Evolutionary conservation across 2,888 invertebrate genomes (phyloP).

Genomic region (Dioctria linearis): DNA sequence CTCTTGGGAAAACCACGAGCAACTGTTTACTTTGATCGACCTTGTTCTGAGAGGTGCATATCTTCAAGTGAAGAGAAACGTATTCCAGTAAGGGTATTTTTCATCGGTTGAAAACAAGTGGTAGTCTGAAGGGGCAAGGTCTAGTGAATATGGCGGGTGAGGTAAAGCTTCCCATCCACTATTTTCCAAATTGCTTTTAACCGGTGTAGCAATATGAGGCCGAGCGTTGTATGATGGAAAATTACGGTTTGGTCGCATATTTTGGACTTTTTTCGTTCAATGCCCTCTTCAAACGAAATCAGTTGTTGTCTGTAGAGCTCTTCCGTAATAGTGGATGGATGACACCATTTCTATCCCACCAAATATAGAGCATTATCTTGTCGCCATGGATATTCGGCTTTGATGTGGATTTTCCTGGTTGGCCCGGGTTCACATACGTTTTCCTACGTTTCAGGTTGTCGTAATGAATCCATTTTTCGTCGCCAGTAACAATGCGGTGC

Average conservation of each 20-base stretch:
- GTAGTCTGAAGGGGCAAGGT: background rate
- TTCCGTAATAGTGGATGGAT: background rate
- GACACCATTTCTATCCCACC: background rate
- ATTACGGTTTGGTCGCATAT: background rate
- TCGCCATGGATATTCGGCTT: constrained; percentile 53
- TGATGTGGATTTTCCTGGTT: background rate
- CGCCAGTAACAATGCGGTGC: background rate
- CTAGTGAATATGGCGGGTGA: background rate
- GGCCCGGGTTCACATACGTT: background rate
- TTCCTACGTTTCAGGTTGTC: background rate
- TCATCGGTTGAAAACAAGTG: constrained; percentile 47
- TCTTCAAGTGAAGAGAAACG: constrained; percentile 37
- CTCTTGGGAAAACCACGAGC: too few relatives aligned
- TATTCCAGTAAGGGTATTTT: constrained; percentile 37
- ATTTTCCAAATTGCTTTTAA: too few relatives aligned
- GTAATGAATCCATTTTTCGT: background rate
- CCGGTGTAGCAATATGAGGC: too few relatives aligned
- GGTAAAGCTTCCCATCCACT: too few relatives aligned
- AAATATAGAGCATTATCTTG: background rate
- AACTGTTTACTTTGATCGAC: too few relatives aligned
- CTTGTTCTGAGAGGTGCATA: too few relatives aligned
- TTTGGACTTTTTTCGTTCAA: background rate
- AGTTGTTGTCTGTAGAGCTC: background rate
- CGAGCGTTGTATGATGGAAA: too few relatives aligned
- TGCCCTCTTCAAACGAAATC: background rate